Conservation (phyloP, 2,113 vertebrate species). For the Muntiacus reevesi region DNA sequence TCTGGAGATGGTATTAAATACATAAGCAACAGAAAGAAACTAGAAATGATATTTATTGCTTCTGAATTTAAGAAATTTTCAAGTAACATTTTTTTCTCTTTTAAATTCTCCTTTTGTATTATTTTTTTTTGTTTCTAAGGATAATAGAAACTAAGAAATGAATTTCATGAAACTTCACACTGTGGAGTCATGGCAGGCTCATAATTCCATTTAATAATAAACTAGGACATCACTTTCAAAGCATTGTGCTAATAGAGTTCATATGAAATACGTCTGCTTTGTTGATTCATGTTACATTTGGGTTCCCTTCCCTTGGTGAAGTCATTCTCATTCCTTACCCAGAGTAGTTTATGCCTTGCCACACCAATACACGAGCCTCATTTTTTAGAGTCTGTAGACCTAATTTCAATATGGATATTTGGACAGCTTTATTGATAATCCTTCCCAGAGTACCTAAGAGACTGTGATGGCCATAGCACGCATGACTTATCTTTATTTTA, state of each 20-base stretch:
- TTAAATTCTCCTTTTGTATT: slow-evolving; percentile 47
- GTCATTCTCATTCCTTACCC: slow-evolving; percentile 55
- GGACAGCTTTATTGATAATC: neutral
- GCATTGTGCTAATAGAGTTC: slow-evolving; percentile 33
- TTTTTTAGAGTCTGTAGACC: neutral
- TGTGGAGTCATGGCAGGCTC: neutral
- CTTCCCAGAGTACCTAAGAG: neutral
- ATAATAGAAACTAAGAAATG: slow-evolving; percentile 40
- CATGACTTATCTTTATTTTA: slow-evolving; percentile 14
- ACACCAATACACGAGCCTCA: slow-evolving; percentile 42
- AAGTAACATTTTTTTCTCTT: slow-evolving; percentile 46
- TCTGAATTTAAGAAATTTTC: slow-evolving; percentile 30
- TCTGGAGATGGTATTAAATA: neutral
- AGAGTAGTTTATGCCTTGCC: neutral
- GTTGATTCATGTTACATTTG: slow-evolving; percentile 64
- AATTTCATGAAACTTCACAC: neutral
- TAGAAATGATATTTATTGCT: neutral
- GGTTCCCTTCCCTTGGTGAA: slow-evolving; percentile 63
- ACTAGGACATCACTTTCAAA: slow-evolving; percentile 51
- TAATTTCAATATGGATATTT: slow-evolving; percentile 22
- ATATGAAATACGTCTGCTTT: slow-evolving; percentile 53
- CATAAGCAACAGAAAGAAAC: neutral
- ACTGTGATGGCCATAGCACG: neutral
- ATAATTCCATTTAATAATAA: slow-evolving; percentile 60
- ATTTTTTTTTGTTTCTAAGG: slow-evolving; percentile 29